Conservation (phyloP, 2,113 vertebrate species). For the Sula dactylatra region DNA sequence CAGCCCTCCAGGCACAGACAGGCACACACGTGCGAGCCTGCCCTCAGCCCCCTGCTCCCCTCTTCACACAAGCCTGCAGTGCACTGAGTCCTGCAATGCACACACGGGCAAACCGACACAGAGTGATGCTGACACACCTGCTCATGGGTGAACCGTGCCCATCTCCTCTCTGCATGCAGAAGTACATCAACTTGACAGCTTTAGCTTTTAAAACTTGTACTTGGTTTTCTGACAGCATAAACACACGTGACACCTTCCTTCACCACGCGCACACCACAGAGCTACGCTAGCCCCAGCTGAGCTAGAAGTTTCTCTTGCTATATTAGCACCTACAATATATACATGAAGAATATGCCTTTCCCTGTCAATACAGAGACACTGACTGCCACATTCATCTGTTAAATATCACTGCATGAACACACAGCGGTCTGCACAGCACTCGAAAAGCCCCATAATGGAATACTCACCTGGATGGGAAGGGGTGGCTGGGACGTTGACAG, state of each 20-base stretch:
- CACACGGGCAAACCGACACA: fast-evolving
- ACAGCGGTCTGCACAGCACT: neutral
- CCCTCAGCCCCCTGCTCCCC: fast-evolving
- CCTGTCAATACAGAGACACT: neutral
- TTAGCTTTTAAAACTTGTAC: neutral
- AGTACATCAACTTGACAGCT: neutral
- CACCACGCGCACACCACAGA: neutral
- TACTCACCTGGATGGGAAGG: neutral
- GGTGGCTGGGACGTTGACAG: neutral
- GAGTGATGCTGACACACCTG: neutral
- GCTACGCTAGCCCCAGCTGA: neutral
- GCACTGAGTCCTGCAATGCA: neutral
- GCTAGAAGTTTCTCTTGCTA: neutral
- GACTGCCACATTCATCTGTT: neutral
- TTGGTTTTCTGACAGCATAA: fast-evolving
- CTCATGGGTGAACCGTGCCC: fast-evolving
- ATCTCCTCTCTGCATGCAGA: neutral
- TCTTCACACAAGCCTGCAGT: no score
- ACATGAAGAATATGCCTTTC: neutral
- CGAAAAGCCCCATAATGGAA: neutral
- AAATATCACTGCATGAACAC: neutral
- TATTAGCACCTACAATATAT: neutral
- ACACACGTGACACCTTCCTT: neutral
- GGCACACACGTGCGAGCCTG: neutral
- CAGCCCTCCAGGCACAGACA: neutral